phyloP scores from a whole-genome alignment of 2,888 invertebrate species.

The Heliconius ethilla region DNA sequence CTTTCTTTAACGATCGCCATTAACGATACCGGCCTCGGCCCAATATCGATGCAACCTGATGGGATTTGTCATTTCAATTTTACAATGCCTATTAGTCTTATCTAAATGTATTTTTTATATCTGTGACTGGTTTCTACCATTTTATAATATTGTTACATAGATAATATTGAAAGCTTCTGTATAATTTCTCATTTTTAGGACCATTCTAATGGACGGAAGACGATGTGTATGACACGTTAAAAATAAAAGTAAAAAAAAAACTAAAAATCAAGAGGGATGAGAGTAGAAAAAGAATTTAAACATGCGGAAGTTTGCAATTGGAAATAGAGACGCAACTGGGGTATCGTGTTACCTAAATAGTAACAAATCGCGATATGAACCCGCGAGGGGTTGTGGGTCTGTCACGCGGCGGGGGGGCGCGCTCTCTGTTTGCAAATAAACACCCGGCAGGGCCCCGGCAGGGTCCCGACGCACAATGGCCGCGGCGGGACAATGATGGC shows the following conservation, averaged over 20 bases:
- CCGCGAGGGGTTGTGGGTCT: slow-evolving; percentile 51
- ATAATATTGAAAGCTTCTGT: slow-evolving; percentile 51
- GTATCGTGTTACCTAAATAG: slow-evolving; percentile 70
- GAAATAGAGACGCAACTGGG: slow-evolving; percentile 40
- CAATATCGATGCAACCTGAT: slow-evolving; percentile 49
- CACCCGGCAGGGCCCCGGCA: slow-evolving; percentile 67
- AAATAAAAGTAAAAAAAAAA: neutral
- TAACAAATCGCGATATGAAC: slow-evolving; percentile 70
- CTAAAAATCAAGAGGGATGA: neutral
- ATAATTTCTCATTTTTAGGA: slow-evolving; percentile 54
- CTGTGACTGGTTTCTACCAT: slow-evolving; percentile 63
- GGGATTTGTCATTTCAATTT: slow-evolving; percentile 60
- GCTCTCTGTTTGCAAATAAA: slow-evolving; percentile 79
- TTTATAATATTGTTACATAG: slow-evolving; percentile 58
- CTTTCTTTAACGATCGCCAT: slow-evolving; percentile 53
- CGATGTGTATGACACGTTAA: slow-evolving; percentile 6
- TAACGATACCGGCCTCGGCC: slow-evolving; percentile 52
- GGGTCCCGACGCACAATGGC: slow-evolving; percentile 45
- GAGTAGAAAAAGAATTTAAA: neutral
- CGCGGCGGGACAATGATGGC: slow-evolving; percentile 60
- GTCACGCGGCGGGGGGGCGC: slow-evolving; percentile 61
- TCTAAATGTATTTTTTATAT: slow-evolving; percentile 68
- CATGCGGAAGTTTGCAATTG: slow-evolving; percentile 40
- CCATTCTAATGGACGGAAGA: slow-evolving; percentile 52
- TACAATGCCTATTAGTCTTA: slow-evolving; percentile 67